phyloP scores from a whole-genome alignment of 2,113 vertebrate genomes.

The Notarius quadriscutis region DNA sequence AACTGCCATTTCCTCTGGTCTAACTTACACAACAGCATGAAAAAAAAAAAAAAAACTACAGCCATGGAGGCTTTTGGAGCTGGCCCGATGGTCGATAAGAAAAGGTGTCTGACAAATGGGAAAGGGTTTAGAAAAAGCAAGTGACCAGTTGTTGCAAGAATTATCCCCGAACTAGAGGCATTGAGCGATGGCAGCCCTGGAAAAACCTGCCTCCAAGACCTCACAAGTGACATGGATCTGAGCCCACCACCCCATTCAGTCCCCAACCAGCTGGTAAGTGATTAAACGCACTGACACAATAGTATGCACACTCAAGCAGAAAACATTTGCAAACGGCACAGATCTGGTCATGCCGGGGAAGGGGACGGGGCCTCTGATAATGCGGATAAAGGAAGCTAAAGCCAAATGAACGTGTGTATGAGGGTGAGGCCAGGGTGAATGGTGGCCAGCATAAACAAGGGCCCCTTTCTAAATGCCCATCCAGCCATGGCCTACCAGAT shows the following conservation, averaged over 20 bases:
- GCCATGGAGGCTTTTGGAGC: constrained; percentile 1
- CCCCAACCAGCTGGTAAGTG: constrained; percentile 94
- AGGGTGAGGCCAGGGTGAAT: constrained; percentile 44
- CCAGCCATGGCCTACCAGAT: constrained; percentile 71
- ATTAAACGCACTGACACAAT: constrained; percentile 88
- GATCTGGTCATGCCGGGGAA: constrained; percentile 52
- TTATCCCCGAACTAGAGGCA: constrained; percentile 78
- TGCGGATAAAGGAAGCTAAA: constrained; percentile 39
- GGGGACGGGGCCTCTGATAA: constrained; percentile 47
- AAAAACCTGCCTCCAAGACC: constrained; percentile 89
- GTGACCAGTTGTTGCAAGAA: constrained; percentile 74
- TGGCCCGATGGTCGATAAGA: not conserved
- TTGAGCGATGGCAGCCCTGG: constrained; percentile 65
- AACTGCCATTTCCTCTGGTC: constrained; percentile 87
- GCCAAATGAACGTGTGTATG: constrained; percentile 52
- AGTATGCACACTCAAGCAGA: constrained; percentile 81
- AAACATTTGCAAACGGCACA: constrained; percentile 74
- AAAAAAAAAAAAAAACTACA: constrained; percentile 84
- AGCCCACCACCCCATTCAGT: constrained; percentile 90
- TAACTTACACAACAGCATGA: constrained; percentile 85
- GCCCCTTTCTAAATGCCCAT: constrained; percentile 70
- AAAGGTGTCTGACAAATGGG: not conserved
- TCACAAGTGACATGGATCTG: constrained; percentile 95
- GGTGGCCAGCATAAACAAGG: constrained; percentile 70
- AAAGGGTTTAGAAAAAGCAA: not conserved